These are phyloP conservation scores for Drosophila simulans DNA, from an alignment of 1,140 invertebrate genomes.

Conservation along the genomic window DNA sequence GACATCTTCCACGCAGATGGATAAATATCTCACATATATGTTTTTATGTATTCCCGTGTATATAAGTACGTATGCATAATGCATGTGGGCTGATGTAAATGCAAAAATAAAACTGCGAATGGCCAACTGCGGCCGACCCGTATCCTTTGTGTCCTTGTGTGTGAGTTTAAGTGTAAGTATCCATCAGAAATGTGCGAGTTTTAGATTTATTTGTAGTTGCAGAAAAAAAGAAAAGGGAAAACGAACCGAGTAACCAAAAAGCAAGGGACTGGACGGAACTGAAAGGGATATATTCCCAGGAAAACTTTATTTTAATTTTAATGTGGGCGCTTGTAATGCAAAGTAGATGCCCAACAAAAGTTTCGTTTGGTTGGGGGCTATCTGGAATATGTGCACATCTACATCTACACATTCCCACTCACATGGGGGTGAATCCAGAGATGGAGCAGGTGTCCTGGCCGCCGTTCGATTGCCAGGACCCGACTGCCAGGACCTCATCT, in stretches of 20 bases:
- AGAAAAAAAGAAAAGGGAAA: slow-evolving; percentile 17
- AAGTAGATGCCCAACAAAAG: slow-evolving; percentile 58
- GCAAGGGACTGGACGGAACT: slow-evolving; percentile 7
- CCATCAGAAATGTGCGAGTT: slow-evolving; percentile 79
- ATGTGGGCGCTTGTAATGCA: slow-evolving; percentile 77
- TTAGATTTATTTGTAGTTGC: slow-evolving; percentile 81
- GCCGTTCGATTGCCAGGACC: slow-evolving; percentile 14
- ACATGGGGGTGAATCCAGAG: background rate
- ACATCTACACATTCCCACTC: background rate
- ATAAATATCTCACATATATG: background rate
- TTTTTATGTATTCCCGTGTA: slow-evolving; percentile 16
- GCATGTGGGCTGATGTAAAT: slow-evolving; percentile 79
- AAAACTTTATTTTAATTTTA: slow-evolving; percentile 81
- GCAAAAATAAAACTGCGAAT: slow-evolving; percentile 77
- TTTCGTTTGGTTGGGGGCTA: slow-evolving; percentile 11
- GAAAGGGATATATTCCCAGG: slow-evolving; percentile 37
- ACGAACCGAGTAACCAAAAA: background rate
- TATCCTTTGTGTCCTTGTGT: slow-evolving; percentile 45
- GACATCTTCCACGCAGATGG: background rate
- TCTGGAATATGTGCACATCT: slow-evolving; percentile 2
- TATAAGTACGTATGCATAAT: slow-evolving; percentile 60
- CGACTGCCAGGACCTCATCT: slow-evolving; percentile 42
- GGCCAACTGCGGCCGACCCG: slow-evolving; percentile 73
- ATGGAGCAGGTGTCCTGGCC: slow-evolving; percentile 38
- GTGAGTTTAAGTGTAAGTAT: slow-evolving; percentile 28